Evolutionary conservation across 1,140 invertebrate species (phyloP), one percentile per base, ranked within the genome.

Genomic region (Hypothenemus hampei): DNA sequence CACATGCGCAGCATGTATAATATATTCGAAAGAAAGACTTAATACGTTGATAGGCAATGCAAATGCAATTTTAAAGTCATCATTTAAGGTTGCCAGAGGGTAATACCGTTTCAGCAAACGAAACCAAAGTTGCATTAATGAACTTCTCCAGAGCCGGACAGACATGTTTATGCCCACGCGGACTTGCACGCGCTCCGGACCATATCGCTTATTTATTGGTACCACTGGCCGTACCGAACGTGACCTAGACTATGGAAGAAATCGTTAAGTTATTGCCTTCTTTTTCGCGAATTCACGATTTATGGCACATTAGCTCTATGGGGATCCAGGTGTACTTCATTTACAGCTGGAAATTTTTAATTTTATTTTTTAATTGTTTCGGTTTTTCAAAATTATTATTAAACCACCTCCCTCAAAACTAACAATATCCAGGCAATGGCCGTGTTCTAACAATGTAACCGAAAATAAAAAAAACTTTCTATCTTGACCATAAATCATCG

Each of bases 161-260:
- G 67, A 67, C 65, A 69, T 67, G 65, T 69, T 69, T 68, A 67
- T 67, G 60, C 65, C 63, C 61, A 69, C 65, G 65, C 59, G 60
- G 59, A 66, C 48, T 65, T 67, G 65, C 67, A 69, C 67, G 67
- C 67, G 67, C 64, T 67, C 52, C 65, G 62, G 61, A 67, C 67
- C 67, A 69, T 69, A 69, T 69, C 67, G 65, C 59, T 65, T 67
- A 69, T 69, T 69, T 69, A 69, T 69, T 69, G 63, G 63, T 69
- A 63, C 67, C 66, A 64, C 62, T 69, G 63, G 58, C 63, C 58
- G 65, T 60, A 60, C 50, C 54, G 63, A 69, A 69, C 66, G 67
- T 69, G 67, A 69, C 65, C 64, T 63, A 66, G 64, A 66, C 65
- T 64, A 65, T 64, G 63, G 63, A 64, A 66, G 65, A 68, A 68